A percentile compares a stretch with the other conserved stretches of the same genome.
phyloP scores from a whole-genome alignment of 2,888 invertebrate species.

The Acanthosoma haemorrhoidale region DNA sequence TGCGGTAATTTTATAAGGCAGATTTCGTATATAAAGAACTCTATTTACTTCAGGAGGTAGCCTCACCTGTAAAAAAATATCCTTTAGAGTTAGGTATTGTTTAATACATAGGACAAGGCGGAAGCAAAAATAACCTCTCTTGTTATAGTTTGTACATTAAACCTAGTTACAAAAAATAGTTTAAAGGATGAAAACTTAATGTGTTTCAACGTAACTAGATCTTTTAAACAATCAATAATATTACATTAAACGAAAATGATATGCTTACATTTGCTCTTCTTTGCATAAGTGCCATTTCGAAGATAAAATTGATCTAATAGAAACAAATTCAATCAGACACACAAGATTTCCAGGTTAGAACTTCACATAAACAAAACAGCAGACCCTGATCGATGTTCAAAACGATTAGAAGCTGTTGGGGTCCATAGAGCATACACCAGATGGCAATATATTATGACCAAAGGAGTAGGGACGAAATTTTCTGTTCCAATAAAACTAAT shows the following conservation, averaged over 20 bases:
- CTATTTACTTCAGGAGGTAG: slow-evolving; percentile 98
- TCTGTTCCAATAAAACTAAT: no score
- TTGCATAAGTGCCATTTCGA: slow-evolving; percentile 62
- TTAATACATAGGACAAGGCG: neutral
- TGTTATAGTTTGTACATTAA: no score
- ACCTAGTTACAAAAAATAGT: neutral
- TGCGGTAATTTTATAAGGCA: slow-evolving; percentile 98
- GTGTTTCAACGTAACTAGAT: neutral
- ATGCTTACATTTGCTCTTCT: slow-evolving; percentile 68
- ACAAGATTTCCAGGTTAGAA: no score
- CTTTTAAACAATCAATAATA: neutral
- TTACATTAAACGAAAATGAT: neutral
- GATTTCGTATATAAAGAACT: slow-evolving; percentile 90
- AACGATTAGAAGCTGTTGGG: no score
- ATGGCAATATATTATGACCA: no score
- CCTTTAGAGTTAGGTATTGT: no score
- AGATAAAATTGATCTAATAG: no score
- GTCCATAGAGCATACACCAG: no score
- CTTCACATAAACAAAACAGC: no score
- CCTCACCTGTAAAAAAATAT: slow-evolving; percentile 72
- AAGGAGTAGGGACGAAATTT: no score
- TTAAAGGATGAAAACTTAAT: neutral
- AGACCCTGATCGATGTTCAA: no score
- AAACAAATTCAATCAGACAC: no score
- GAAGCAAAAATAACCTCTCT: neutral